Percentiles rank a stretch among this genome's conserved stretches.
Evolutionary conservation across 2,797 vertebrate species (phyloP).

Genomic region (Anguilla megastoma): DNA sequence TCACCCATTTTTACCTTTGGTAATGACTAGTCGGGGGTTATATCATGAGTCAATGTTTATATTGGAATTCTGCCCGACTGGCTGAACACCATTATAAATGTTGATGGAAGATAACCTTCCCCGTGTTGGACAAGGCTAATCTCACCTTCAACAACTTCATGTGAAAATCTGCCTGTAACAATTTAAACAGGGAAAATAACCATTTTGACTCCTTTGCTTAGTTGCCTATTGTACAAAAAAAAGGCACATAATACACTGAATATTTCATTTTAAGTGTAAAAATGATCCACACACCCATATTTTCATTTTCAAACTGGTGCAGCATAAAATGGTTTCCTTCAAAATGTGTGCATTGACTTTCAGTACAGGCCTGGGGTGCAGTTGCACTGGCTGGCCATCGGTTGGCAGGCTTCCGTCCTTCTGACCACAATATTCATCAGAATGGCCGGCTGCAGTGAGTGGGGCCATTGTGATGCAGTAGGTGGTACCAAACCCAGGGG

Average conservation of each 20-base stretch:
- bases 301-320: not conserved
- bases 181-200: not conserved
- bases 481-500: not conserved
- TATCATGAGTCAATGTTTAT: not conserved
- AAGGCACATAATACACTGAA: not conserved
- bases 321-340: not conserved
- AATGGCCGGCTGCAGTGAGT: not conserved
- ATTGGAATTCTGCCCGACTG: not conserved
- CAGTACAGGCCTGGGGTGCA: not conserved
- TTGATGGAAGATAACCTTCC: slow-evolving; percentile 10
- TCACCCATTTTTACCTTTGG: not conserved
- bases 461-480: slow-evolving; percentile 16
- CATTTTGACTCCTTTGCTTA: not conserved
- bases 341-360: not conserved
- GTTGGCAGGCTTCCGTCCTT: slow-evolving; percentile 3
- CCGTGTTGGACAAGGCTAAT: not conserved
- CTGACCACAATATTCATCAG: not conserved
- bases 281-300: not conserved
- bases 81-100: not conserved
- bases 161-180: not conserved
- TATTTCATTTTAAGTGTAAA: not conserved
- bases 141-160: not conserved
- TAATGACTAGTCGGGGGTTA: not conserved
- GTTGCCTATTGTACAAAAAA: too few species aligned
- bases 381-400: not conserved